Conservation (phyloP, 2,888 invertebrate genomes). For the Synergus itoensis region DNA sequence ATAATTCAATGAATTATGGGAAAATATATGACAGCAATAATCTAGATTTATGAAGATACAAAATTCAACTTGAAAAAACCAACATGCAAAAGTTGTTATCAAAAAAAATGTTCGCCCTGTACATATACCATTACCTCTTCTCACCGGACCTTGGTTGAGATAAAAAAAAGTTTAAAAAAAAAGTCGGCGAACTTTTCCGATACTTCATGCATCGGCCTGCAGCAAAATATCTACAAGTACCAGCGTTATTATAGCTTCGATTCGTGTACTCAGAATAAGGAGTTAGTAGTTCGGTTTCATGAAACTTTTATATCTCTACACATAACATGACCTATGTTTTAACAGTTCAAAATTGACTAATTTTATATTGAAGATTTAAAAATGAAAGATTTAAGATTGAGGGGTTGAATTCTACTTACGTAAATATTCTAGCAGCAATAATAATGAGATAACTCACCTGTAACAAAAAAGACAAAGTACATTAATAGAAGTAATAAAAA, state of each 20-base stretch:
- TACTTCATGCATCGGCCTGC: slow-evolving; percentile 2
- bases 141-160: slow-evolving; percentile 20
- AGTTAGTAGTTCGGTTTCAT: not conserved
- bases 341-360: too few relatives aligned
- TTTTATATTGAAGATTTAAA: too few relatives aligned
- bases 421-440: not conserved
- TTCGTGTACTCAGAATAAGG: not conserved
- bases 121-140: slow-evolving; percentile 36
- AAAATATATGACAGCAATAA: slow-evolving; percentile 3
- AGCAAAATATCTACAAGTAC: not conserved
- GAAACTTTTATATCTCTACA: not conserved
- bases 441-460: not conserved
- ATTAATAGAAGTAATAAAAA: not conserved
- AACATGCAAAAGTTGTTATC: slow-evolving; percentile 6
- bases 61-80: not conserved
- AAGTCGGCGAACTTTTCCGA: slow-evolving; percentile 37
- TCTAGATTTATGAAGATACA: not conserved
- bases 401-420: not conserved
- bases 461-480: not conserved
- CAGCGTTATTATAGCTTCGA: not conserved
- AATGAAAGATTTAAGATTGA: too few relatives aligned
- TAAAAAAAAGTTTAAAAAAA: slow-evolving; percentile 1
- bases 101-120: slow-evolving; percentile 9
- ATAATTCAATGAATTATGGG: too few relatives aligned
- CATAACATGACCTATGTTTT: too few relatives aligned